Conservation (phyloP, 2,888 invertebrate genomes). For the Agelastica alni region DNA sequence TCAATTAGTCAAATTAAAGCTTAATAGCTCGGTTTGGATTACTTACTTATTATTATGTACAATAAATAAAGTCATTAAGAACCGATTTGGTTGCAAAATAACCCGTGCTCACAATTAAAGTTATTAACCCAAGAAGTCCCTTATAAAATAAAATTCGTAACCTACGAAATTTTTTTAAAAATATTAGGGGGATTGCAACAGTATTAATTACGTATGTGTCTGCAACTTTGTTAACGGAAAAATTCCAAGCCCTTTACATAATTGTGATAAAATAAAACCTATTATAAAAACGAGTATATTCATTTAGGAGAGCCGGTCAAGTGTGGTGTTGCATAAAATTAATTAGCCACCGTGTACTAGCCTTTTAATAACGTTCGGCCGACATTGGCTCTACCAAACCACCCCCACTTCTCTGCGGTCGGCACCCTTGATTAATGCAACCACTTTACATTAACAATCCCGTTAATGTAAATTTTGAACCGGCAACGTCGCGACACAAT, state of each 20-base stretch:
- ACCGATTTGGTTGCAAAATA: too few species aligned
- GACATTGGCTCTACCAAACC: slow-evolving; percentile 39
- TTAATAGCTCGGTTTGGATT: too few species aligned
- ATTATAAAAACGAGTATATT: slow-evolving; percentile 50
- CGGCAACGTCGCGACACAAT: slow-evolving; percentile 23
- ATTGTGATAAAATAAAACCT: slow-evolving; percentile 45
- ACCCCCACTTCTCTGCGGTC: slow-evolving; percentile 53
- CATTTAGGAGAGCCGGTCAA: slow-evolving; percentile 57
- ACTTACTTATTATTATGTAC: too few species aligned
- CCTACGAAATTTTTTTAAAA: too few species aligned
- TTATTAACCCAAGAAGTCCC: too few species aligned
- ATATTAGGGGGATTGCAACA: too few species aligned
- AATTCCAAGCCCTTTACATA: too few species aligned
- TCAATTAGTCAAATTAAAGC: too few species aligned
- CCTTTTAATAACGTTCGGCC: slow-evolving; percentile 55
- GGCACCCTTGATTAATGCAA: slow-evolving; percentile 56
- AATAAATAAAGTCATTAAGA: too few species aligned
- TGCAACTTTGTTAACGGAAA: not conserved
- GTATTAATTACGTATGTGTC: not conserved
- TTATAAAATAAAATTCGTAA: too few species aligned
- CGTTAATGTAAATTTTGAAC: slow-evolving; percentile 53
- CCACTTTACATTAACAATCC: slow-evolving; percentile 58
- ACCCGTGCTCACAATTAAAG: too few species aligned
- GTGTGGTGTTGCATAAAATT: slow-evolving; percentile 59
- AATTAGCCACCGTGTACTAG: slow-evolving; percentile 56